These are phyloP conservation scores for Eptesicus fuscus DNA, from an alignment of 2,113 vertebrate species.

Conservation along the genomic window DNA sequence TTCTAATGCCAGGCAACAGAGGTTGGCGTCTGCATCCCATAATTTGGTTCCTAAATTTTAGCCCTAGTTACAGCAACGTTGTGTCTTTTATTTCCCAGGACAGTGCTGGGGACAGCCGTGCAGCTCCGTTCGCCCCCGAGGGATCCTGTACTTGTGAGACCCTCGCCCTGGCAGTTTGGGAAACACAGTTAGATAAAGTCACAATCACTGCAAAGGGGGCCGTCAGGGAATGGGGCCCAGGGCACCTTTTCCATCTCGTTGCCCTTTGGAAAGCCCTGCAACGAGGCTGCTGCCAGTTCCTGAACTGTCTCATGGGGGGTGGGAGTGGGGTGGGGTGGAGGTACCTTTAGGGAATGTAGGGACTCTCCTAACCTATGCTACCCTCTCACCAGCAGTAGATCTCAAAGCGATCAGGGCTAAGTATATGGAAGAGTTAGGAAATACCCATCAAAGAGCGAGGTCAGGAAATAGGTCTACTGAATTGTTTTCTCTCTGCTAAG, in stretches of 20 bases:
- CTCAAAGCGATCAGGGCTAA: constrained; percentile 60
- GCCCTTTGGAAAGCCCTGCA: background rate
- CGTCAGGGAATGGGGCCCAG: background rate
- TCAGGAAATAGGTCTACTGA: constrained; percentile 56
- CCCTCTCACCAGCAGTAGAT: constrained; percentile 49
- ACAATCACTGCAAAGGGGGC: background rate
- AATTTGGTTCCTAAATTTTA: background rate
- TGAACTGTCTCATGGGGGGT: no score
- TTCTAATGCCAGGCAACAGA: background rate
- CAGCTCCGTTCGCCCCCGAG: background rate
- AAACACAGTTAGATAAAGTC: background rate
- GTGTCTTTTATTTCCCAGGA: background rate
- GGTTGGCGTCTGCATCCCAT: background rate
- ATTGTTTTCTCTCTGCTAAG: constrained; percentile 37
- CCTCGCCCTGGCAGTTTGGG: background rate
- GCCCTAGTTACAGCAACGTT: background rate
- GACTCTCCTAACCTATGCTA: background rate
- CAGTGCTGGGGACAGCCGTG: background rate
- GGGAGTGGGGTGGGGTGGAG: background rate
- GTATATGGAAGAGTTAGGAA: constrained; percentile 63
- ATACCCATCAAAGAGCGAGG: constrained; percentile 68
- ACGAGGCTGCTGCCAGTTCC: background rate
- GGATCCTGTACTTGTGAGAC: background rate
- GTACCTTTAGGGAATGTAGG: constrained; percentile 42
- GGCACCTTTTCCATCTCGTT: background rate